phyloP scores from a whole-genome alignment of 2,888 invertebrate genomes.

The Acleris literana region DNA sequence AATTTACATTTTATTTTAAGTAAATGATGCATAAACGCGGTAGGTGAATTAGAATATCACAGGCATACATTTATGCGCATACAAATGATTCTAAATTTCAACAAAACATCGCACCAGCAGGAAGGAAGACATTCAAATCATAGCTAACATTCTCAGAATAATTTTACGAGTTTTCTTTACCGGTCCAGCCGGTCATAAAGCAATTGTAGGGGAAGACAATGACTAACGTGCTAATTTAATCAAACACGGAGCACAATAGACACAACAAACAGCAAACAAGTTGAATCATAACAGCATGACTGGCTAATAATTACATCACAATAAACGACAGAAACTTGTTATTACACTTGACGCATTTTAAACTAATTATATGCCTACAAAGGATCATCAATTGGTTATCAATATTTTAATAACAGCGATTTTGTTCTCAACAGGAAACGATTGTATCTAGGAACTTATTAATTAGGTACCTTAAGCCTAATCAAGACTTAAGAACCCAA shows the following conservation, averaged over 20 bases:
- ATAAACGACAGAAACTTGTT: constrained; percentile 32
- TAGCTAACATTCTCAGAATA: constrained; percentile 13
- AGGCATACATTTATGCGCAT: neutral
- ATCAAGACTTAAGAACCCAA: too few species aligned
- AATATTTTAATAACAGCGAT: neutral
- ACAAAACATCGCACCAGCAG: constrained; percentile 6
- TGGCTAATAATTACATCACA: constrained; percentile 35
- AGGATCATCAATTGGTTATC: neutral
- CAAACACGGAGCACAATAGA: constrained; percentile 41
- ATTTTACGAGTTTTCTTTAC: constrained; percentile 12
- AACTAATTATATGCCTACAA: neutral
- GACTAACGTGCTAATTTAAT: constrained; percentile 29
- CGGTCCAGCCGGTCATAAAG: constrained; percentile 11
- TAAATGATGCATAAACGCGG: neutral
- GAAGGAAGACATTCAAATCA: constrained; percentile 10
- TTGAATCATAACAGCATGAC: constrained; percentile 41
- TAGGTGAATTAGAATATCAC: neutral
- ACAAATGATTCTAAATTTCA: constrained; percentile 4
- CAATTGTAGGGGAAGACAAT: constrained; percentile 11
- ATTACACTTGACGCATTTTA: constrained; percentile 18
- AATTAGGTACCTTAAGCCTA: too few species aligned
- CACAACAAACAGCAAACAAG: constrained; percentile 41
- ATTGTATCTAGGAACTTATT: too few species aligned
- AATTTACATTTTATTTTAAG: neutral
- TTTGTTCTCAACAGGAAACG: neutral